phyloP scores from a whole-genome alignment of 2,888 invertebrate species.

The Drosophila neonasuta region DNA sequence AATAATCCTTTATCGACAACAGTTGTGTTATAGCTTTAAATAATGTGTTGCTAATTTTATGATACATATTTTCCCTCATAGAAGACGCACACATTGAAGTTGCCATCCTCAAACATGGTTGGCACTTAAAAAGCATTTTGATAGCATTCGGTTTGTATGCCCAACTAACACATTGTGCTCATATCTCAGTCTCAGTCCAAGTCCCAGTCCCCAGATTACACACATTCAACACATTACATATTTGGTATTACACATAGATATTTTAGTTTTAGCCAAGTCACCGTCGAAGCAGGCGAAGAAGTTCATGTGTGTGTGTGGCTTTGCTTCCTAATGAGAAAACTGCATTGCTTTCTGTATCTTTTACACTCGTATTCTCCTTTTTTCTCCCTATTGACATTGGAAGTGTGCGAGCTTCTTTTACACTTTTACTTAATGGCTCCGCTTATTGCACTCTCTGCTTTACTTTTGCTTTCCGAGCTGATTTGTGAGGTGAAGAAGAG shows the following conservation, averaged over 20 bases:
- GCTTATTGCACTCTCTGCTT: conserved; percentile 71
- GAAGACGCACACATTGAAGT: conserved; percentile 6
- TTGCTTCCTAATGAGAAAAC: conserved; percentile 64
- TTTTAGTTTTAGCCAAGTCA: conserved; percentile 57
- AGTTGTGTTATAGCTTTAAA: not conserved
- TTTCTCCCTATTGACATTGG: not conserved
- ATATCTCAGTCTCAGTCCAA: conserved; percentile 6
- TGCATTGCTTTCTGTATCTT: conserved; percentile 45
- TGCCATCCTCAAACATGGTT: not conserved
- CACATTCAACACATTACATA: conserved; percentile 19
- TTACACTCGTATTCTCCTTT: not conserved
- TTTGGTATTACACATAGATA: conserved; percentile 30
- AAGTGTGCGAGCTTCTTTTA: conserved; percentile 31
- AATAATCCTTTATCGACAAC: not conserved
- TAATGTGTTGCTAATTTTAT: not conserved
- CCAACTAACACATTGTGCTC: conserved; percentile 22
- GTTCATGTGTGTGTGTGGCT: conserved; percentile 43
- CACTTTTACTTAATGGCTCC: conserved; percentile 69
- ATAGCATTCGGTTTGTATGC: conserved; percentile 20
- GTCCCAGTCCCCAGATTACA: conserved; percentile 33
- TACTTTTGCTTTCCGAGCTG: conserved; percentile 70
- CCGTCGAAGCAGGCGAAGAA: conserved; percentile 24
- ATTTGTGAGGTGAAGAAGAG: conserved; percentile 10
- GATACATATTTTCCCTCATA: conserved; percentile 12
- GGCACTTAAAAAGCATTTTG: conserved; percentile 37